phyloP scores from a whole-genome alignment of 2,797 vertebrate genomes.

The Peromyscus nudipes region DNA sequence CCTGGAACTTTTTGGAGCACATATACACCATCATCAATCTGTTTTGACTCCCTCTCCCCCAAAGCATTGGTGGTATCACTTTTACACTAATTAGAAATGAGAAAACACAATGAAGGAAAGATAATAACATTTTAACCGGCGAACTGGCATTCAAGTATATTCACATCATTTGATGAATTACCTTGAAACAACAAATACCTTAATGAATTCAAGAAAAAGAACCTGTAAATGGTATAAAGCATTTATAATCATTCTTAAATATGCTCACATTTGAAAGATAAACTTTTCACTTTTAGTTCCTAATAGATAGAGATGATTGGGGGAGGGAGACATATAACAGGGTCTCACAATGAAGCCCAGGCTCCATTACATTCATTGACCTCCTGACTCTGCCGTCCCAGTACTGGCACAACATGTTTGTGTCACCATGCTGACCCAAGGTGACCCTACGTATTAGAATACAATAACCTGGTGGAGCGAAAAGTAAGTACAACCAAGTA shows the following conservation, averaged over 20 bases:
- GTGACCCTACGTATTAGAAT: not conserved
- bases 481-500: not conserved
- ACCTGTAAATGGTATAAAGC: not conserved
- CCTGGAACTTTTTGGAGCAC: not conserved
- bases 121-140: slow-evolving; percentile 38
- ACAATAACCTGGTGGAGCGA: not conserved
- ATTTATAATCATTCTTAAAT: not conserved
- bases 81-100: slow-evolving; percentile 33
- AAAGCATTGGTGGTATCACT: not conserved
- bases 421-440: not conserved
- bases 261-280: slow-evolving; percentile 45
- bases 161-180: not conserved
- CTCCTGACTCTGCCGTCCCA: not conserved
- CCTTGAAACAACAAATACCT: not conserved
- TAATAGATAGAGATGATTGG: not conserved
- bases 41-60: not conserved
- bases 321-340: not conserved
- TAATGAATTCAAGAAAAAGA: slow-evolving; percentile 42
- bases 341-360: not conserved
- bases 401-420: not conserved
- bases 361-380: not conserved
- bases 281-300: slow-evolving; percentile 7
- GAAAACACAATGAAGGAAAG: not conserved
- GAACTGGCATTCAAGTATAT: slow-evolving; percentile 14
- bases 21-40: not conserved